A percentile compares a stretch with the other conserved stretches of the same genome.
Evolutionary conservation across 2,888 invertebrate genomes (phyloP).

Genomic region (Pyrocoelia pectoralis): DNA sequence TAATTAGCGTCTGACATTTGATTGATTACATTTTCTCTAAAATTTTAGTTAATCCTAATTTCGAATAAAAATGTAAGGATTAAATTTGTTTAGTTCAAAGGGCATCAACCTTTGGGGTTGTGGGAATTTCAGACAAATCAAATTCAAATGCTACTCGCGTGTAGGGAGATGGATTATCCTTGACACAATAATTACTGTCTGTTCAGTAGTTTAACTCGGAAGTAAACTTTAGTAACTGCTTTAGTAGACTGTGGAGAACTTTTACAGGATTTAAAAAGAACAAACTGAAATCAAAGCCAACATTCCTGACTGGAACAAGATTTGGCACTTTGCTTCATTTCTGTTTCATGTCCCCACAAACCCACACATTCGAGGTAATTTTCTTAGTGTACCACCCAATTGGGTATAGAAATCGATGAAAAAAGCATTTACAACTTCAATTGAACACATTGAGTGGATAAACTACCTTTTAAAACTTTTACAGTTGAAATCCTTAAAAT

Average conservation of each 20-base stretch:
- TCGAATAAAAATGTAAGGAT: conserved; percentile 7
- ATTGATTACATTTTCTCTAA: conserved; percentile 13
- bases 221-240: conserved; percentile 16
- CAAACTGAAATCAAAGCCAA: conserved; percentile 17
- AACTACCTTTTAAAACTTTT: conserved; percentile 3
- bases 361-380: conserved; percentile 25
- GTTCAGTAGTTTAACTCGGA: conserved; percentile 16
- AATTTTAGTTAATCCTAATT: conserved; percentile 4
- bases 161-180: conserved; percentile 17
- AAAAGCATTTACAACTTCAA: conserved; percentile 18
- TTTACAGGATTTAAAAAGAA: conserved; percentile 13
- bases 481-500: conserved; percentile 3
- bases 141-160: conserved; percentile 15
- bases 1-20: conserved; percentile 12
- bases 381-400: conserved; percentile 25
- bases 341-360: conserved; percentile 34
- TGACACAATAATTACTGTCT: conserved; percentile 25
- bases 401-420: conserved; percentile 21
- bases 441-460: conserved; percentile 20
- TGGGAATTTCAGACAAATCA: conserved; percentile 7
- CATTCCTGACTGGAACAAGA: conserved; percentile 39
- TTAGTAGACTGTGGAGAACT: conserved; percentile 9
- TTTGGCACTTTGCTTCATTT: conserved; percentile 41
- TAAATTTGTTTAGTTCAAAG: conserved; percentile 10
- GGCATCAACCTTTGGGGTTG: conserved; percentile 9